phyloP scores from a whole-genome alignment of 2,797 vertebrate genomes.

The Anniella stebbinsi region DNA sequence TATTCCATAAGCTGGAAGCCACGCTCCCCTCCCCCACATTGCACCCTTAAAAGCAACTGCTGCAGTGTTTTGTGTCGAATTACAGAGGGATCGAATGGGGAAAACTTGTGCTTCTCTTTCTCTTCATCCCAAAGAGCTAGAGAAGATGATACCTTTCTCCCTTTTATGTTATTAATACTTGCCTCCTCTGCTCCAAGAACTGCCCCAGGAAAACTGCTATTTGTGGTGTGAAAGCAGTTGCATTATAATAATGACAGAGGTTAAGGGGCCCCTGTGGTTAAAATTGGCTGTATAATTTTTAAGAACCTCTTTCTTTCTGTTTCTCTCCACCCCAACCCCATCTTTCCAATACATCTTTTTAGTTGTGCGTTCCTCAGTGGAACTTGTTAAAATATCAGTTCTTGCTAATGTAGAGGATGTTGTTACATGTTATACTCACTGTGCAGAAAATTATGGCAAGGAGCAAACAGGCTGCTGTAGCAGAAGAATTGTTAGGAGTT shows the following conservation, averaged over 20 bases:
- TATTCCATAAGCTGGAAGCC: too few relatives aligned
- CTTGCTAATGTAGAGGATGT: background rate
- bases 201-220: background rate
- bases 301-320: background rate
- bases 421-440: background rate
- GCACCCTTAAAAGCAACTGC: background rate
- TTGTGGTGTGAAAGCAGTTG: background rate
- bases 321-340: background rate
- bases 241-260: too few relatives aligned
- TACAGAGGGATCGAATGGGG: background rate
- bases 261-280: too few relatives aligned
- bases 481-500: background rate
- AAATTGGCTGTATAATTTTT: background rate
- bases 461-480: background rate
- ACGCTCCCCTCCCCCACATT: background rate
- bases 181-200: background rate
- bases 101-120: background rate
- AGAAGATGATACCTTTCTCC: background rate
- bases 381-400: background rate
- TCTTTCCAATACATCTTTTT: background rate
- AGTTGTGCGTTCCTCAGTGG: background rate
- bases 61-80: constrained; percentile 5
- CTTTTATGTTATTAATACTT: background rate
- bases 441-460: background rate
- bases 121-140: background rate